Evolutionary conservation across 2,113 vertebrate species (phyloP), one percentile per base, ranked within the genome.

Genomic region (Silurus meridionalis): DNA sequence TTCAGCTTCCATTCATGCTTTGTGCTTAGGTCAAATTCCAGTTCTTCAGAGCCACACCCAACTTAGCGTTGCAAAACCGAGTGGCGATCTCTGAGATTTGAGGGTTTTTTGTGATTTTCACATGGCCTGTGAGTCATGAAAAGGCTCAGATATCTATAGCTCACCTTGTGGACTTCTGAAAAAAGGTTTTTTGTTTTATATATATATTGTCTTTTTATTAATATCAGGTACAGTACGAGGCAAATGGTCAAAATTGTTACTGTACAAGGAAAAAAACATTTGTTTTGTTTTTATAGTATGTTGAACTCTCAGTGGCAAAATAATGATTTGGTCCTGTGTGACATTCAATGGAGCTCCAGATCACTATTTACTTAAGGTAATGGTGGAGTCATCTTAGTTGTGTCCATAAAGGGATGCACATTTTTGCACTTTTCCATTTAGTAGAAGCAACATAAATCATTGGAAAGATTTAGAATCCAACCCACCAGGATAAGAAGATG

Each of bases 1-100:
- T 82, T 75, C 6, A 64, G n/a, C 79, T 63, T 74, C 80, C 67
- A 61, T 74, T 55, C 80, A 75, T 66, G 80, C 66, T 53, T 86
- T 81, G 23, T 63, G 15, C 23, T 50, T 1, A 10, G 61, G 61
- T 19, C 17, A 61, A 75, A 74, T 86, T 82, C 85, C 55, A 82
- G n/a, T 25, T 53, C 46, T 60, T 13, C 7, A 8, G 60, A n/a
- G 25, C 55, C 80, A 83, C 86, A 67, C 80, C 86, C 72, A 72
- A 14, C 19, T 48, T 67, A 64, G 60, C 13, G 23, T 74, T 84
- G 50, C 21, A 57, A 13, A 83, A 46, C 19, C 28, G 55, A 67
- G 7, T 48, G 21, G 23, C 8, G 19, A 74, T 83, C 37, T 61
- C 37, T 0, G 69, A 23, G 77, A 79, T 19, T 3, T 58, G 11